Evolutionary conservation across 1,140 invertebrate species (phyloP).

Genomic region (Drosophila sulfurigaster): DNA sequence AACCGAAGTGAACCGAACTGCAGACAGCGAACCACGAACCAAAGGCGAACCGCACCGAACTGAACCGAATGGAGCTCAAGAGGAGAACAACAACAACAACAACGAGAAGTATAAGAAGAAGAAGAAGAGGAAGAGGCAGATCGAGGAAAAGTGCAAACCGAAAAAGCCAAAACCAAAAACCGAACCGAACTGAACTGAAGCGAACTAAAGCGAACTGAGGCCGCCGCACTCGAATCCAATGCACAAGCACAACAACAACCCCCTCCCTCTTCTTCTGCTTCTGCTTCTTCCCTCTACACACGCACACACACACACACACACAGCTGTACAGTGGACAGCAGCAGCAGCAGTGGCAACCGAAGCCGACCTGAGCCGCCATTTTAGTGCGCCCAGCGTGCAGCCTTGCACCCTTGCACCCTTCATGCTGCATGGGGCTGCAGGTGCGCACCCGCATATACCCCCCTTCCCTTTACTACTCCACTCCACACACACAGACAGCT

Average conservation of each 20-base stretch:
- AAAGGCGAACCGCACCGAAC: constrained; percentile 2
- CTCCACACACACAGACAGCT: background rate
- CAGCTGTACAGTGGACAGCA: constrained; percentile 22
- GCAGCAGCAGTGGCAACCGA: constrained; percentile 32
- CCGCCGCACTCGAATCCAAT: constrained; percentile 18
- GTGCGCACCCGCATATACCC: constrained; percentile 45
- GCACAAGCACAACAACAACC: background rate
- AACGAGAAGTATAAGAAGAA: background rate
- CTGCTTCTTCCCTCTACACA: background rate
- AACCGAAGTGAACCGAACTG: background rate
- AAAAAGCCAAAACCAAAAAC: constrained; percentile 16
- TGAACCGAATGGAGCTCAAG: background rate
- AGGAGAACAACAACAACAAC: background rate
- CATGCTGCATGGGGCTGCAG: constrained; percentile 70
- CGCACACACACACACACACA: background rate
- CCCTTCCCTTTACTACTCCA: background rate
- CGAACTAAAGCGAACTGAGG: constrained; percentile 12
- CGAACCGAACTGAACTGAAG: constrained; percentile 5
- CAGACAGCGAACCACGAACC: constrained; percentile 4
- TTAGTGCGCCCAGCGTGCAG: constrained; percentile 67
- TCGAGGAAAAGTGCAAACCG: background rate
- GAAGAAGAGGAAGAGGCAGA: background rate
- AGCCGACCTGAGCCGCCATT: constrained; percentile 73
- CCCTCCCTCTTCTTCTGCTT: too few species aligned
- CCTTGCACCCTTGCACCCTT: constrained; percentile 61